These are phyloP conservation scores for Phylloscopus collybita DNA, from an alignment of 2,797 vertebrate species.

Conservation along the genomic window DNA sequence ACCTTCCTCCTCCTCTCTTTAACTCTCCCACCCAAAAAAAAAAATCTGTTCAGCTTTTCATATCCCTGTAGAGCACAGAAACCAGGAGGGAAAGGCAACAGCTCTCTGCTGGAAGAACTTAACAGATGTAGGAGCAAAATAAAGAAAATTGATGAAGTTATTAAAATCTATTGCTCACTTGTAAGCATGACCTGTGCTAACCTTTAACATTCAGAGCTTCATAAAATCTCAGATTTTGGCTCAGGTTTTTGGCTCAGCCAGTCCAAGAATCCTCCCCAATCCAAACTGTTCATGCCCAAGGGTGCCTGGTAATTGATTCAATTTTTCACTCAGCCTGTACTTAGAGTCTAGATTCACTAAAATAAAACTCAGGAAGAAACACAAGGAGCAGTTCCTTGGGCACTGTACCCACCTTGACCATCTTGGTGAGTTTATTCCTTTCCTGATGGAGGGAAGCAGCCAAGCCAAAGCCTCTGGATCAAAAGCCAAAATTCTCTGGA, in stretches of 20 bases:
- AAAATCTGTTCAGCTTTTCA: not conserved
- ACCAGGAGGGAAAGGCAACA: not conserved
- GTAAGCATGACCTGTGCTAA: not conserved
- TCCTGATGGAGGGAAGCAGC: not conserved
- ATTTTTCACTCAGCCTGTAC: not conserved
- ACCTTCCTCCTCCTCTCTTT: not conserved
- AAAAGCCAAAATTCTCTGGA: not conserved
- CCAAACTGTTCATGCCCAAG: not conserved
- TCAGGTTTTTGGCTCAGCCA: not conserved
- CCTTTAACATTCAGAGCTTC: not conserved
- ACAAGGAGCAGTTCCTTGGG: not conserved
- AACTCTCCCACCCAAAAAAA: not conserved
- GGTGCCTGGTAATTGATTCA: not conserved
- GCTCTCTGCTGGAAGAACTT: not conserved
- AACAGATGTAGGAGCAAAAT: not conserved
- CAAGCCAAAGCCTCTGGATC: not conserved
- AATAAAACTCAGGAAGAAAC: not conserved
- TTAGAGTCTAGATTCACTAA: not conserved
- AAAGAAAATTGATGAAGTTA: not conserved
- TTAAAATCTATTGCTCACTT: not conserved
- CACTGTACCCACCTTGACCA: conserved; percentile 65
- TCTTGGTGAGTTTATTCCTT: conserved; percentile 36
- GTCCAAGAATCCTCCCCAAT: not conserved
- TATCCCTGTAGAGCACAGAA: not conserved
- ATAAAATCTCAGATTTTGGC: not conserved